phyloP scores from a whole-genome alignment of 1,140 invertebrate species.

The Vollenhovia emeryi region DNA sequence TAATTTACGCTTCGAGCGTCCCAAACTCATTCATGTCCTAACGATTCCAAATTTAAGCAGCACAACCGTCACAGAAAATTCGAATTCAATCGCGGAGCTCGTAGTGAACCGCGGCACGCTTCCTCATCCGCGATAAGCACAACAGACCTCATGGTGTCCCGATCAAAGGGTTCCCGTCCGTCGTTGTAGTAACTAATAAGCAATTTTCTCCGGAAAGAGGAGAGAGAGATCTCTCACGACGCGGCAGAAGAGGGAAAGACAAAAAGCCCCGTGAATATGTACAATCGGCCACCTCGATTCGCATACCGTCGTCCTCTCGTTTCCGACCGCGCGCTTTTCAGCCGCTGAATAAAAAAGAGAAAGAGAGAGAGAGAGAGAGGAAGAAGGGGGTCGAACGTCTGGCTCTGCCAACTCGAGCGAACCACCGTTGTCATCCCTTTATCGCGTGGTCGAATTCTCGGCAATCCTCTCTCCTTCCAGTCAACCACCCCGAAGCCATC shows the following conservation, averaged over 20 bases:
- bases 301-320: slow-evolving; percentile 46
- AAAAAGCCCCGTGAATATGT: slow-evolving; percentile 29
- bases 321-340: slow-evolving; percentile 58
- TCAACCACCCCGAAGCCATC: slow-evolving; percentile 4
- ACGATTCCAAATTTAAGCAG: background rate
- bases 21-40: background rate
- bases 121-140: background rate
- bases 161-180: slow-evolving; percentile 30
- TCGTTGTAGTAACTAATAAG: slow-evolving; percentile 30
- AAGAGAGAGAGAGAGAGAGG: background rate
- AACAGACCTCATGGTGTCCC: background rate
- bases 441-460: slow-evolving; percentile 67
- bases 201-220: slow-evolving; percentile 30
- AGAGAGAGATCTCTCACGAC: too few species aligned
- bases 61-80: background rate
- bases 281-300: slow-evolving; percentile 45
- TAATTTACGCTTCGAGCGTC: background rate
- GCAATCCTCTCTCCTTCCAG: slow-evolving; percentile 42
- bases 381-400: slow-evolving; percentile 17
- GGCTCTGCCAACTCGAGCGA: slow-evolving; percentile 46
- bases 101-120: background rate
- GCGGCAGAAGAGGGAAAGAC: slow-evolving; percentile 2
- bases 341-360: slow-evolving; percentile 42
- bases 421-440: slow-evolving; percentile 67
- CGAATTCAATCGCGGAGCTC: background rate